These are phyloP conservation scores for Lanistes nyassanus DNA, from an alignment of 1,140 invertebrate species.

Conservation along the genomic window DNA sequence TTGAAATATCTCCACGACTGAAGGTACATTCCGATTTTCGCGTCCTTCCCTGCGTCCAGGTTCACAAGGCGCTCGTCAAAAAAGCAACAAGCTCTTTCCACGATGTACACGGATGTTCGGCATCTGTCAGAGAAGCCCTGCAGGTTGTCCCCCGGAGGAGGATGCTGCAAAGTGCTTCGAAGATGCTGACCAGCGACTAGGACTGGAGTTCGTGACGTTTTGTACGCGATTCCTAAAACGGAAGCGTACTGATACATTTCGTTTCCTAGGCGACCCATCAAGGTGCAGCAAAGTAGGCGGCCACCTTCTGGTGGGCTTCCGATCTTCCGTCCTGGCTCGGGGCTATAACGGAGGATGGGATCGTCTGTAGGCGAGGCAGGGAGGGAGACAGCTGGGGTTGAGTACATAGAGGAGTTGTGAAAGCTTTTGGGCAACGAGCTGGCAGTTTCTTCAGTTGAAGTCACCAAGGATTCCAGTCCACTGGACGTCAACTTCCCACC, in stretches of 20 bases:
- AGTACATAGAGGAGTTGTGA: no score
- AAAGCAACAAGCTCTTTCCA: not conserved
- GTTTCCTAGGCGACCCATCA: slow-evolving; percentile 38
- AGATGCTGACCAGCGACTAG: not conserved
- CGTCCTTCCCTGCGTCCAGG: not conserved
- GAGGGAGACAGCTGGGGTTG: no score
- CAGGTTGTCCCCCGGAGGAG: not conserved
- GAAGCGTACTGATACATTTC: slow-evolving; percentile 48
- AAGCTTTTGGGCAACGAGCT: no score
- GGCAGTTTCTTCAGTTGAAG: no score
- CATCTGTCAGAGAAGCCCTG: not conserved
- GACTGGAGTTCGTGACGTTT: not conserved
- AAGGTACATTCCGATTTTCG: not conserved
- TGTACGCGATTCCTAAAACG: slow-evolving; percentile 32
- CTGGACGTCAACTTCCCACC: no score
- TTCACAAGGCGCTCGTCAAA: not conserved
- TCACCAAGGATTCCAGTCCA: no score
- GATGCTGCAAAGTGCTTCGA: not conserved
- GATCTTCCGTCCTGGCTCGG: no score
- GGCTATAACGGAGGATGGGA: no score
- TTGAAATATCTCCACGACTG: not conserved
- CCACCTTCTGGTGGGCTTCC: no score
- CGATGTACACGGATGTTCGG: not conserved
- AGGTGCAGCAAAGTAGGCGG: not conserved
- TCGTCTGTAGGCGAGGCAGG: no score